These are phyloP conservation scores for Conus canariensis DNA, from an alignment of 2,888 invertebrate genomes.

Conservation along the genomic window DNA sequence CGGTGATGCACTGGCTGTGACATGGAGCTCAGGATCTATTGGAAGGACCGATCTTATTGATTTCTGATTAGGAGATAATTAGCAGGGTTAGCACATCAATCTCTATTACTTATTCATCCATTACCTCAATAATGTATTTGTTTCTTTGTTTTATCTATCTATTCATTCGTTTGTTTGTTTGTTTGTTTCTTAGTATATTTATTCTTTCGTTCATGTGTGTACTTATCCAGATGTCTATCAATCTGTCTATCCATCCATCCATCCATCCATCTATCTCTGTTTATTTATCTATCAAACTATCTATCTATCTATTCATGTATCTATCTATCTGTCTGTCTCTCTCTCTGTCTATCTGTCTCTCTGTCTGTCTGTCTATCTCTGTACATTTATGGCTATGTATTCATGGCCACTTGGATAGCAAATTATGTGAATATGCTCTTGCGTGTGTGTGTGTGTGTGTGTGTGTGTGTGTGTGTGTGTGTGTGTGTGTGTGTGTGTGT, in stretches of 20 bases:
- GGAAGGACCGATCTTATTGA: too few species aligned
- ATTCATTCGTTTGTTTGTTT: background rate
- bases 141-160: background rate
- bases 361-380: background rate
- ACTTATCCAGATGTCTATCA: background rate
- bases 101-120: too few species aligned
- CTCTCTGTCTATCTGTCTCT: background rate
- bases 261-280: background rate
- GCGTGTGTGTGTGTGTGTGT: conserved; percentile 30
- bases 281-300: background rate
- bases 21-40: too few species aligned
- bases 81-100: too few species aligned
- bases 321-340: background rate
- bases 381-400: background rate
- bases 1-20: too few species aligned
- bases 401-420: too few species aligned
- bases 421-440: background rate
- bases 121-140: too few species aligned
- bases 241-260: background rate
- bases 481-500: conserved; percentile 22
- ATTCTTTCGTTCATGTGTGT: background rate
- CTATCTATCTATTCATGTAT: background rate
- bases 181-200: background rate
- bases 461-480: conserved; percentile 19
- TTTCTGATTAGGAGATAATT: too few species aligned